phyloP scores from a whole-genome alignment of 1,140 invertebrate species.

The Pseudomyrmex flavicornis region DNA sequence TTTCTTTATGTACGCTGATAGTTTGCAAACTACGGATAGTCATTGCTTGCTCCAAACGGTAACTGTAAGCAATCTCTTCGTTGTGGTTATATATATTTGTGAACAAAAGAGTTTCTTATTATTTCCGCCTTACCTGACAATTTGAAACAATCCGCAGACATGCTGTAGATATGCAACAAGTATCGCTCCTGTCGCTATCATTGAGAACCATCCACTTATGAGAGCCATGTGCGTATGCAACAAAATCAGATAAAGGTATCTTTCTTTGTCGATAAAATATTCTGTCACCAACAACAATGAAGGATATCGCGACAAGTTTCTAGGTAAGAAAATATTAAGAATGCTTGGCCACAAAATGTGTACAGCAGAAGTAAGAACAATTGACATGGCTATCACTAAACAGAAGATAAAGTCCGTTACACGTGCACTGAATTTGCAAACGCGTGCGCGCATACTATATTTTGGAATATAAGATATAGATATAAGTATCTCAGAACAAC shows the following conservation, averaged over 20 bases:
- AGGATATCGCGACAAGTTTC: neutral
- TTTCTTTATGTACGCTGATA: no score
- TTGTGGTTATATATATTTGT: no score
- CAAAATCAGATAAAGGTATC: neutral
- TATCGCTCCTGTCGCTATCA: neutral
- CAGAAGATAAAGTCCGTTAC: neutral
- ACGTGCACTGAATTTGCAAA: no score
- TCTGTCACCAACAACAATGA: neutral
- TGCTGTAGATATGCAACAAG: neutral
- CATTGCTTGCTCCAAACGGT: constrained; percentile 8
- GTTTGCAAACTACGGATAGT: neutral
- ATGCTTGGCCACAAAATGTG: neutral
- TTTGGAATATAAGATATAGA: no score
- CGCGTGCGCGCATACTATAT: no score
- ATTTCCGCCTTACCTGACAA: neutral
- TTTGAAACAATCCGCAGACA: constrained; percentile 19
- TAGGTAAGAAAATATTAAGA: neutral
- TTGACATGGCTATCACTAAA: neutral
- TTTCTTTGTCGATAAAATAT: constrained; percentile 11
- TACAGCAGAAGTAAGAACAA: neutral
- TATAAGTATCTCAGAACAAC: no score
- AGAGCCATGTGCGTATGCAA: neutral
- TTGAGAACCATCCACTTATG: neutral
- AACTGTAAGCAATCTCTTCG: neutral
- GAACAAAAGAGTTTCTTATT: no score